A percentile compares a stretch with the other conserved stretches of the same genome.
phyloP scores from a whole-genome alignment of 1,140 invertebrate genomes.

The Heliconius eleuchia region DNA sequence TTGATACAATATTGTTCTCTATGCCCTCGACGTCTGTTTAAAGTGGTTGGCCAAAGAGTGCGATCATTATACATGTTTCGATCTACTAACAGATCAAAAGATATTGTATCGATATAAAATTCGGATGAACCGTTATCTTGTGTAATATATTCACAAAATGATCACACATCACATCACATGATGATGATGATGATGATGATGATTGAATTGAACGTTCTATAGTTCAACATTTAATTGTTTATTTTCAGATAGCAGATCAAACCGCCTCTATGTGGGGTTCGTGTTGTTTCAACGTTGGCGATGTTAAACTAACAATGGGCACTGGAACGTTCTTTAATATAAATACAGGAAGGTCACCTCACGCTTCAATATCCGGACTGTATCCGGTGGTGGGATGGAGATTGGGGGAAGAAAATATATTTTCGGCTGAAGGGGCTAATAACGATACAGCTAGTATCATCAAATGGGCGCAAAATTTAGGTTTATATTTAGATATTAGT shows the following conservation, averaged over 20 bases:
- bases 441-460: constrained; percentile 94
- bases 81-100: too few species aligned
- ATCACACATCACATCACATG: too few species aligned
- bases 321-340: constrained; percentile 96
- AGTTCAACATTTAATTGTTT: neutral
- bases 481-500: constrained; percentile 67
- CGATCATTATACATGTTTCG: too few species aligned
- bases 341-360: constrained; percentile 89
- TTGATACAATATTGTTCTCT: too few species aligned
- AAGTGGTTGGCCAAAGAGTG: too few species aligned
- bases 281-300: constrained; percentile 90
- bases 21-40: too few species aligned
- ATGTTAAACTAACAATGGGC: constrained; percentile 96
- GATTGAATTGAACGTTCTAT: neutral
- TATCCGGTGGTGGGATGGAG: constrained; percentile 97
- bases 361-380: constrained; percentile 89
- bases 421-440: constrained; percentile 91
- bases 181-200: too few species aligned
- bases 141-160: too few species aligned
- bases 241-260: constrained; percentile 87
- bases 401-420: constrained; percentile 86
- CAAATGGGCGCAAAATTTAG: constrained; percentile 91
- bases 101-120: too few species aligned
- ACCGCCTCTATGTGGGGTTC: constrained; percentile 96
- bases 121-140: too few species aligned